phyloP scores from a whole-genome alignment of 2,888 invertebrate genomes.

The Mamestra brassicae region DNA sequence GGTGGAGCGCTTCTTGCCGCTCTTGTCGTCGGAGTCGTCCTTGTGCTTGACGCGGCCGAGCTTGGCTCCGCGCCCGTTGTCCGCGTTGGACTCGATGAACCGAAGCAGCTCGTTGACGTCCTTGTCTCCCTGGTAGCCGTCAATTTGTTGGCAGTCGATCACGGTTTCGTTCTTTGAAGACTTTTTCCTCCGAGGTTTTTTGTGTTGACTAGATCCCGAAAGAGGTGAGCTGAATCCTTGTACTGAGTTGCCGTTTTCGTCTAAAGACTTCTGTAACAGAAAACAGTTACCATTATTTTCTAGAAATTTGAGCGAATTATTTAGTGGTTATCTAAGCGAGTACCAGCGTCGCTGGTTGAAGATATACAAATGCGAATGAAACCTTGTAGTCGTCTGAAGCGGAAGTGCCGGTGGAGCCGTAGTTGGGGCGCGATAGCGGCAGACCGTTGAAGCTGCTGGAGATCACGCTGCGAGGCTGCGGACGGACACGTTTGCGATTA shows the following conservation, averaged over 20 bases:
- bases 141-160: conserved; percentile 92
- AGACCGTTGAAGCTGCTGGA: conserved; percentile 84
- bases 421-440: conserved; percentile 82
- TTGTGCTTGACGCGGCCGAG: conserved; percentile 82
- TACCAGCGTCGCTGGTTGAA: conserved; percentile 40
- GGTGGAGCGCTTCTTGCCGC: conserved; percentile 88
- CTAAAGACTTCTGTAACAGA: conserved; percentile 92
- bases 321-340: neutral
- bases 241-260: conserved; percentile 95
- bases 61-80: conserved; percentile 80
- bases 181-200: conserved; percentile 91
- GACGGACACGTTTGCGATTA: conserved; percentile 2
- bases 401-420: conserved; percentile 76
- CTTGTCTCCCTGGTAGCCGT: conserved; percentile 95
- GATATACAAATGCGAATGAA: conserved; percentile 43
- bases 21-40: conserved; percentile 86
- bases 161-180: conserved; percentile 91
- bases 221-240: conserved; percentile 89
- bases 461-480: conserved; percentile 82
- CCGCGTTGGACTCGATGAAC: conserved; percentile 93
- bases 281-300: conserved; percentile 25
- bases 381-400: conserved; percentile 85
- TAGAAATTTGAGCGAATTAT: neutral
- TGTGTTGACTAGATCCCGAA: conserved; percentile 88
- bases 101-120: conserved; percentile 94